Percentiles rank a stretch among this genome's conserved stretches.
Evolutionary conservation across 2,888 invertebrate genomes (phyloP).

Genomic region (Macaria notata): DNA sequence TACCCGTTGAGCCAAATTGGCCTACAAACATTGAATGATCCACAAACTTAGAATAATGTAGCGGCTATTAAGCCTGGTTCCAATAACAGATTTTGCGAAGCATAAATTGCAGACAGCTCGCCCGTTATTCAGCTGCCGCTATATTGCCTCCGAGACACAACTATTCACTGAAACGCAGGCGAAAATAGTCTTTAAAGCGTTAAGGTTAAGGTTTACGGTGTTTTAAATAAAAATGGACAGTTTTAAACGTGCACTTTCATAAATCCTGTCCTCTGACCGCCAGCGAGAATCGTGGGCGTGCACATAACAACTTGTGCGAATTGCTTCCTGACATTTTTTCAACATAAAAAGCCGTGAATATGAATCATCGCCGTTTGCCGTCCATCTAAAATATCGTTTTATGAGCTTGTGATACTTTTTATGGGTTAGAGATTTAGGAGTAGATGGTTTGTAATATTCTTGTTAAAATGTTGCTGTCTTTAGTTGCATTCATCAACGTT

Average conservation of each 20-base stretch:
- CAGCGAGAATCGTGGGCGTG: constrained; percentile 45
- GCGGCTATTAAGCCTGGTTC: constrained; percentile 44
- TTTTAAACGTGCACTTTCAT: constrained; percentile 55
- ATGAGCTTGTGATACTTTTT: too few species aligned
- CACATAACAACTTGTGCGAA: constrained; percentile 56
- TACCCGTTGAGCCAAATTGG: constrained; percentile 13
- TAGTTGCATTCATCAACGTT: too few species aligned
- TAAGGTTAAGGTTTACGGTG: constrained; percentile 29
- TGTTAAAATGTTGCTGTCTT: too few species aligned
- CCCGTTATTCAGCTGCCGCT: constrained; percentile 50
- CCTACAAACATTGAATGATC: constrained; percentile 32
- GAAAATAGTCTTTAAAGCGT: constrained; percentile 32
- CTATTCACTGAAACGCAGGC: constrained; percentile 27
- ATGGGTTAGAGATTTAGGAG: too few species aligned
- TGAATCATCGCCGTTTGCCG: constrained; percentile 38
- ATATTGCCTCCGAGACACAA: constrained; percentile 48
- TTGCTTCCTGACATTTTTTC: constrained; percentile 50
- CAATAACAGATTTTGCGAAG: constrained; percentile 56
- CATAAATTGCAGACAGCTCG: constrained; percentile 54
- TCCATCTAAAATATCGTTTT: constrained; percentile 4
- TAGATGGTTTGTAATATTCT: too few species aligned
- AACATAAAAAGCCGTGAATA: constrained; percentile 50
- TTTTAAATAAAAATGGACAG: constrained; percentile 27
- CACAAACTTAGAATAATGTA: constrained; percentile 43
- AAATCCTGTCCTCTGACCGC: constrained; percentile 48